A percentile compares a stretch with the other conserved stretches of the same genome.
Evolutionary conservation across 2,888 invertebrate species (phyloP).

Genomic region (Lepidochitona cinerea): DNA sequence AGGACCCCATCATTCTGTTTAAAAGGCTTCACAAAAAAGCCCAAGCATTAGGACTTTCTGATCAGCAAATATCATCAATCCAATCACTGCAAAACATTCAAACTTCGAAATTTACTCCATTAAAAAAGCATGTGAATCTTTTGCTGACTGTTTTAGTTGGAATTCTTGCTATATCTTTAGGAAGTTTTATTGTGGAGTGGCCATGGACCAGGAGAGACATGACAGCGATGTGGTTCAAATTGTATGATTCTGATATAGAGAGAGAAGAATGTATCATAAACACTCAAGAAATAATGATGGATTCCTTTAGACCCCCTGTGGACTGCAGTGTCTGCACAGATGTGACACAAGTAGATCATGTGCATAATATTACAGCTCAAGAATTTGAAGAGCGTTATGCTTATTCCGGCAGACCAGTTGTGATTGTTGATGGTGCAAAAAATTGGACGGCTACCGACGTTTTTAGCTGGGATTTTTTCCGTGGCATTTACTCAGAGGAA

Average conservation of each 20-base stretch:
- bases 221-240: constrained; percentile 37
- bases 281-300: constrained; percentile 37
- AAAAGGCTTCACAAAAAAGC: constrained; percentile 45
- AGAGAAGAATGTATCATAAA: constrained; percentile 51
- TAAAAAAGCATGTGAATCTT: constrained; percentile 13
- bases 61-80: constrained; percentile 40
- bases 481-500: constrained; percentile 76
- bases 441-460: constrained; percentile 85
- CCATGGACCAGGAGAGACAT: constrained; percentile 40
- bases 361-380: constrained; percentile 78
- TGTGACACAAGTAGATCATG: constrained; percentile 77
- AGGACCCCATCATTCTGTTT: constrained; percentile 23
- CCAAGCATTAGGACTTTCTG: constrained; percentile 40
- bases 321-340: constrained; percentile 84
- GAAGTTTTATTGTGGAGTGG: constrained; percentile 38
- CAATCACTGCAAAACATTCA: constrained; percentile 37
- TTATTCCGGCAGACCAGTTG: constrained; percentile 84
- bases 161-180: constrained; percentile 24
- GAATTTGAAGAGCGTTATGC: constrained; percentile 84
- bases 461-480: constrained; percentile 89
- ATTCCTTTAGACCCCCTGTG: constrained; percentile 82
- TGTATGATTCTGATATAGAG: constrained; percentile 33
- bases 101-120: constrained; percentile 10
- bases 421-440: constrained; percentile 85
- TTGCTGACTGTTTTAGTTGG: constrained; percentile 15